Base-by-base conservation (phyloP, 1,140 invertebrate genomes). In the Bombyx mori region DNA sequence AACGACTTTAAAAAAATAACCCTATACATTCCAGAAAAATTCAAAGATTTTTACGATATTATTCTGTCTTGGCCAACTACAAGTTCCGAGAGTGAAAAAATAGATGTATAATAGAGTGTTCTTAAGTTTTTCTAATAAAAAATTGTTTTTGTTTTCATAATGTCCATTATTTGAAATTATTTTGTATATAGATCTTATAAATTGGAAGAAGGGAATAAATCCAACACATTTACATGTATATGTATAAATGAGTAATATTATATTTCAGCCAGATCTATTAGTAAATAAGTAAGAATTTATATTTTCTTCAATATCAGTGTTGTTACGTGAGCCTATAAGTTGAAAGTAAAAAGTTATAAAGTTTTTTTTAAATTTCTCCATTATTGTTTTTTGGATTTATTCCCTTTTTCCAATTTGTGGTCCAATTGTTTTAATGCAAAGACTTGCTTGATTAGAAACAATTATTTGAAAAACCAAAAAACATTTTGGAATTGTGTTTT, bases 21-120 rank as follows among this genome's bases (percentile, higher is more conserved):
- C 6, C 47, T 12, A 48, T 48, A 48, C 18, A 6, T 48, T 48
- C 9, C 47, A 12, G 6, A 48, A 10, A 5, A 48, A 48, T 48
- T 48, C 47, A 48, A 48, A 48, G 47, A 48, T 48, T 48, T 48
- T 48, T 48, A 48, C 47, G 47, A 48, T 48, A 48, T 48, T 48
- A 48, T 48, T 48, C 47, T 48, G 47, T 6, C 47, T 5, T 48
- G 47, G 47, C 47, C 12, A 18, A 18, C 12, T 48, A 48, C 47
- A 48, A 48, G 18, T 12, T 48, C 47, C 47, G 47, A 48, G 18
- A 6, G 6, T 9, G 47, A 48, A 48, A 18, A 48, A 48, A 48
- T 48, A 10, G 47, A 48, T 48, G 47, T 12, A 48, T 48, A 48
- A 48, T 48, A 48, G 10, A 48, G 18, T 48, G 10, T 18, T 48